These are phyloP conservation scores for Ceratosolen fusciceps DNA, from an alignment of 1,140 invertebrate genomes.

Conservation along the genomic window DNA sequence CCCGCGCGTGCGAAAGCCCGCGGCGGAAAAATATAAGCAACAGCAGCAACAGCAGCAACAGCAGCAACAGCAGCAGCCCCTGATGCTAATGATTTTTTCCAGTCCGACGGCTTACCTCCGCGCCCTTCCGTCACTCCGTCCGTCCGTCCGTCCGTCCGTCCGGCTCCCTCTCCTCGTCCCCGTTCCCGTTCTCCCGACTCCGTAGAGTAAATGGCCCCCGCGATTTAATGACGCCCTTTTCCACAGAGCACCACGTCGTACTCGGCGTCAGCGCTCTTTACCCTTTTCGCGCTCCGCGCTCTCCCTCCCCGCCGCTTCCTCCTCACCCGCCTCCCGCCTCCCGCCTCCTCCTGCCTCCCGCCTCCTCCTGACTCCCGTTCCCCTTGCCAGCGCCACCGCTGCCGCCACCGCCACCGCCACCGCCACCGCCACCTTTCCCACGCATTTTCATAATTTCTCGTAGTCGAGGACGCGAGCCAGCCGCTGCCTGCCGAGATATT, in stretches of 20 bases:
- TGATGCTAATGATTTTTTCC: constrained; percentile 19
- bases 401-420: too few relatives aligned
- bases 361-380: neutral
- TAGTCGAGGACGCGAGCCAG: neutral
- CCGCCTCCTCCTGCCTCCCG: too few relatives aligned
- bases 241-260: neutral
- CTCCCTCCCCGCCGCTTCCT: too few relatives aligned
- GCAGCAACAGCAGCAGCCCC: neutral
- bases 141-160: too few relatives aligned
- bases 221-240: constrained; percentile 26
- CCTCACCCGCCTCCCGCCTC: too few relatives aligned
- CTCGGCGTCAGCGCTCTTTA: neutral
- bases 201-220: neutral
- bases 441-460: constrained; percentile 13
- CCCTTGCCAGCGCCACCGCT: too few relatives aligned
- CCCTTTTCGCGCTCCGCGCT: neutral
- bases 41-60: neutral
- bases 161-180: too few relatives aligned
- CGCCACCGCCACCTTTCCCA: neutral
- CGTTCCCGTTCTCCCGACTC: neutral
- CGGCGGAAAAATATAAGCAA: too few relatives aligned
- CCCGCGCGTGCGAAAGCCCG: neutral
- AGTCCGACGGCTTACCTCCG: neutral
- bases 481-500: neutral
- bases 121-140: neutral